Conservation (phyloP, 2,113 vertebrate genomes). For the Oenanthe melanoleuca region DNA sequence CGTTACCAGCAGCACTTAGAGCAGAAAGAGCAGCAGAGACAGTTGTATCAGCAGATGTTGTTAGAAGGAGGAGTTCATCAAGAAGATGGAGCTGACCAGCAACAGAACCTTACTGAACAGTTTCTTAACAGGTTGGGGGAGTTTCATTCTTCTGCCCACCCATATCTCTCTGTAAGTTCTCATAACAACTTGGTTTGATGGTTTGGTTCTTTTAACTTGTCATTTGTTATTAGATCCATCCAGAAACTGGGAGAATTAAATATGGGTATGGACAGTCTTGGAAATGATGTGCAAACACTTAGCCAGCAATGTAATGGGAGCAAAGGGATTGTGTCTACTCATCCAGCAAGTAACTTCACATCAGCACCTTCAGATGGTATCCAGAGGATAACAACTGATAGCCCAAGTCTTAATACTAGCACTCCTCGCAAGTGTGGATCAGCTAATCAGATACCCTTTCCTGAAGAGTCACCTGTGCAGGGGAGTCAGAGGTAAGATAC, state of each 20-base stretch:
- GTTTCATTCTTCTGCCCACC: neutral
- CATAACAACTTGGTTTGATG: neutral
- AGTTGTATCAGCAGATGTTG: slow-evolving; percentile 97
- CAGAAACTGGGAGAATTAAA: slow-evolving; percentile 96
- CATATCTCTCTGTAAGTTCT: neutral
- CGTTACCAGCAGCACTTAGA: slow-evolving; percentile 98
- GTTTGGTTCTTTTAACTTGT: neutral
- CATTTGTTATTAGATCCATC: slow-evolving; percentile 83
- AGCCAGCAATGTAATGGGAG: slow-evolving; percentile 85
- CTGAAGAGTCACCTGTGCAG: slow-evolving; percentile 85
- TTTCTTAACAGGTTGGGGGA: slow-evolving; percentile 90
- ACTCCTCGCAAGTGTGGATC: slow-evolving; percentile 79
- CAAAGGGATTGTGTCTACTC: slow-evolving; percentile 64
- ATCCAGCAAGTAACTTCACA: slow-evolving; percentile 58
- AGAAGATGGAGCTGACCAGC: slow-evolving; percentile 82
- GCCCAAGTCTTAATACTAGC: slow-evolving; percentile 75
- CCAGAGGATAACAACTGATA: slow-evolving; percentile 61
- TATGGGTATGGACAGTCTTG: slow-evolving; percentile 88
- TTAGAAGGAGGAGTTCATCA: slow-evolving; percentile 94
- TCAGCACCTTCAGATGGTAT: slow-evolving; percentile 64
- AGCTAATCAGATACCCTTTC: slow-evolving; percentile 77
- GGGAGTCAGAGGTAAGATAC: slow-evolving; percentile 78
- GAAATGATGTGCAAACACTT: slow-evolving; percentile 82
- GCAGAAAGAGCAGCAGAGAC: slow-evolving; percentile 94
- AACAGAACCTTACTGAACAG: slow-evolving; percentile 93